Percentiles rank a stretch among this genome's conserved stretches.
phyloP scores from a whole-genome alignment of 2,888 invertebrate species.

The Ormyrus nitidulus region DNA sequence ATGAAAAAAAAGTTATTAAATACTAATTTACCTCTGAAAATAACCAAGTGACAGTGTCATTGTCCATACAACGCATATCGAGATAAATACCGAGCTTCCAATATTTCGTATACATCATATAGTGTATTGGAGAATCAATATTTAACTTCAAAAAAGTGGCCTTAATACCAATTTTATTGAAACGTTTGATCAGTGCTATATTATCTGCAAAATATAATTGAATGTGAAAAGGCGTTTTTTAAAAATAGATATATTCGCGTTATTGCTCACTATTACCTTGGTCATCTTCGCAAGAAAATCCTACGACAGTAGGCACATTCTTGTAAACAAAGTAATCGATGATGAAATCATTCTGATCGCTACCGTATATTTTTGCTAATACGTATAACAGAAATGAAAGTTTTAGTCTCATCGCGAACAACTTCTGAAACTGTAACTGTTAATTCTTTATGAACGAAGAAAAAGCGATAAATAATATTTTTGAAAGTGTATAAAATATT shows the following conservation, averaged over 20 bases:
- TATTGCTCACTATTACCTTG: neutral
- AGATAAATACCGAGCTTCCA: conserved; percentile 18
- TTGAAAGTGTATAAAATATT: too few species aligned
- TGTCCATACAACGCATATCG: conserved; percentile 7
- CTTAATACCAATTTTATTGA: neutral
- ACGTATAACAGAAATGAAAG: neutral
- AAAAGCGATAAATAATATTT: too few species aligned
- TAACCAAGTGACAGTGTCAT: neutral
- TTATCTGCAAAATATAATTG: conserved; percentile 1
- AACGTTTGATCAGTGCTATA: conserved; percentile 1
- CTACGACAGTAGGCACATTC: neutral
- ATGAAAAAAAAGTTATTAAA: neutral
- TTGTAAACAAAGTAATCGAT: conserved; percentile 20
- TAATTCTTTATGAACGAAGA: too few species aligned
- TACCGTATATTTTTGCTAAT: neutral
- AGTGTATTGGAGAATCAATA: neutral
- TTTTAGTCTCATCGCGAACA: conserved; percentile 4
- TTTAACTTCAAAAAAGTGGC: neutral
- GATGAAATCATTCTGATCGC: conserved; percentile 4
- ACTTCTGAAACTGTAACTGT: neutral
- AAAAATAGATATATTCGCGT: too few species aligned
- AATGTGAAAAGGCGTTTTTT: too few species aligned
- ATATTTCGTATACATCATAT: conserved; percentile 1
- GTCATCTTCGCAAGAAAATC: neutral
- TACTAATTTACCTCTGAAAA: conserved; percentile 5